These are phyloP conservation scores for Pangasius djambal DNA, from an alignment of 2,797 vertebrate genomes.

Conservation along the genomic window DNA sequence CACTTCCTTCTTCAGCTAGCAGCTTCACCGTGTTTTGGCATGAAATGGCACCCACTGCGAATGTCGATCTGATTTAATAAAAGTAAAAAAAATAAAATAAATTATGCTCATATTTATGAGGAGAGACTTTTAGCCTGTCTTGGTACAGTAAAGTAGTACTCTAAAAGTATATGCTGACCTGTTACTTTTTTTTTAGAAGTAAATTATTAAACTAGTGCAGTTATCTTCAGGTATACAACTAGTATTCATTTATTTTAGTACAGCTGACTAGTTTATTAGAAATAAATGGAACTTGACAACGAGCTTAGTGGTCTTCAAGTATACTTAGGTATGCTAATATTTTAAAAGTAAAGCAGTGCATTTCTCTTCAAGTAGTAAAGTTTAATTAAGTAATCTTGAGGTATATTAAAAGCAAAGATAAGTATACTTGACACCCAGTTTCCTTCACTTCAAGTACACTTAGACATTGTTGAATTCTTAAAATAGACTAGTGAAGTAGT, in stretches of 20 bases:
- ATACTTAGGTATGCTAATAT: background rate
- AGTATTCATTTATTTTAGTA: background rate
- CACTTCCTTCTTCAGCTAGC: no score
- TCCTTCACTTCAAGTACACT: background rate
- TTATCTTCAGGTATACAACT: no score
- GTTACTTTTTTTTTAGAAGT: no score
- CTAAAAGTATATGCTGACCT: no score
- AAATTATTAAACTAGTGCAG: no score
- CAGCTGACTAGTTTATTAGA: background rate
- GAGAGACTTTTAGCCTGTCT: background rate
- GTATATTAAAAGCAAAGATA: background rate
- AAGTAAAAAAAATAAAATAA: no score
- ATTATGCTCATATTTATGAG: background rate
- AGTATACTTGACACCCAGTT: background rate
- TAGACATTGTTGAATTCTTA: no score
- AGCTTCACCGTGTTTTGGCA: no score
- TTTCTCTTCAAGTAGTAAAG: no score
- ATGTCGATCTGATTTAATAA: background rate
- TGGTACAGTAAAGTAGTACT: background rate
- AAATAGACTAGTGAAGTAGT: background rate
- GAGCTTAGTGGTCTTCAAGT: background rate
- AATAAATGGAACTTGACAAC: background rate
- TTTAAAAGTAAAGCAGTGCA: background rate
- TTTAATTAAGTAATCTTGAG: background rate
- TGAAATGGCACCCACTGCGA: background rate